phyloP scores from a whole-genome alignment of 2,888 invertebrate genomes.

The Leptopilina syphax region DNA sequence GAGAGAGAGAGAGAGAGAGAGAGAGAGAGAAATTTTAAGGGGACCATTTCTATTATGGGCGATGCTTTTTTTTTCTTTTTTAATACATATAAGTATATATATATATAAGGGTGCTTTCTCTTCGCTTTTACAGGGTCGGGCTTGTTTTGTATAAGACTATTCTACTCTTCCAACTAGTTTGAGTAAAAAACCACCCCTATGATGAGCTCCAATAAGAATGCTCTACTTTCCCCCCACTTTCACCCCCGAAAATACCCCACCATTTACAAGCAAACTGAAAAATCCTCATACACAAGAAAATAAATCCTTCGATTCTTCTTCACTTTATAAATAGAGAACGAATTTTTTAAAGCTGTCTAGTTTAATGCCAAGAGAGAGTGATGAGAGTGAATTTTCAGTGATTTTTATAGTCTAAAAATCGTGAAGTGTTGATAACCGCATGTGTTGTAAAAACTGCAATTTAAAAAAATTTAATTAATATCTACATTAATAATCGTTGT shows the following conservation, averaged over 20 bases:
- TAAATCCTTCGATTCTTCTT: conserved; percentile 50
- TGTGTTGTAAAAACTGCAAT: no score
- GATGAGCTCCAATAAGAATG: conserved; percentile 71
- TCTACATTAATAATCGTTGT: no score
- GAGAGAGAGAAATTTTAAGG: conserved; percentile 42
- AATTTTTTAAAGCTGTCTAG: conserved; percentile 7
- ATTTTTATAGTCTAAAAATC: neutral
- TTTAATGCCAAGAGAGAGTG: neutral
- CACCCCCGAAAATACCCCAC: conserved; percentile 54
- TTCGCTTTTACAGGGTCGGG: conserved; percentile 54
- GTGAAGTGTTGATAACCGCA: neutral
- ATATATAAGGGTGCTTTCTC: conserved; percentile 52
- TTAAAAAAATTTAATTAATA: no score
- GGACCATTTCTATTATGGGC: conserved; percentile 70
- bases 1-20: no score
- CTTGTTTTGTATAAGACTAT: conserved; percentile 59
- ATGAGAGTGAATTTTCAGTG: neutral
- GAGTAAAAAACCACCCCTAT: conserved; percentile 73
- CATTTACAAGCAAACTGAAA: conserved; percentile 24
- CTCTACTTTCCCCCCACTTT: conserved; percentile 59
- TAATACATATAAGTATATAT: neutral
- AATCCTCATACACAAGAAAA: conserved; percentile 48
- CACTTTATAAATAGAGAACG: conserved; percentile 49
- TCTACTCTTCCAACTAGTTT: conserved; percentile 71
- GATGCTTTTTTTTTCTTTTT: conserved; percentile 57